Conservation (phyloP, 2,797 vertebrate species). For the Lerista edwardsae region DNA sequence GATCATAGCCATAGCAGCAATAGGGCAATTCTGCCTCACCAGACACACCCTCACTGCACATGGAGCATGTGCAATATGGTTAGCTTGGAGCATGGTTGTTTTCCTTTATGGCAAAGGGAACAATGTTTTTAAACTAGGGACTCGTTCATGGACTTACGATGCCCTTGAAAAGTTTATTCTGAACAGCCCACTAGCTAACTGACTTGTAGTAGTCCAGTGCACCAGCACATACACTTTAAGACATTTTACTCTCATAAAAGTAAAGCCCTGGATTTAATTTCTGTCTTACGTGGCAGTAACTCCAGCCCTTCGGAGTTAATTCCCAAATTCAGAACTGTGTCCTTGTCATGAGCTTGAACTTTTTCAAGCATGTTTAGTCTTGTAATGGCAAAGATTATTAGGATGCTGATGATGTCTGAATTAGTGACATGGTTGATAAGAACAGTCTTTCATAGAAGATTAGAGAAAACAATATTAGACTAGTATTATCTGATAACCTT, state of each 20-base stretch:
- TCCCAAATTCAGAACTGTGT: not conserved
- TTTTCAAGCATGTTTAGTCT: not conserved
- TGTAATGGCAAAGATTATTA: not conserved
- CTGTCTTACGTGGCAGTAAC: no score
- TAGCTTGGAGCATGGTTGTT: not conserved
- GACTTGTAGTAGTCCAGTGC: not conserved
- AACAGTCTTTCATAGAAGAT: not conserved
- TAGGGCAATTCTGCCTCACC: no score
- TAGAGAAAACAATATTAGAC: conserved; percentile 11
- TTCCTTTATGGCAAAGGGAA: not conserved
- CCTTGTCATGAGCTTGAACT: not conserved
- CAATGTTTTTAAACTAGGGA: not conserved
- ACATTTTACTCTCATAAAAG: no score
- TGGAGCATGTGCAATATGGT: not conserved
- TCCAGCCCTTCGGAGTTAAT: no score
- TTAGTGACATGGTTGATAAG: not conserved
- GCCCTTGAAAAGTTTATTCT: not conserved
- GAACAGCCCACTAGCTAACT: not conserved
- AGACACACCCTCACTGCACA: no score
- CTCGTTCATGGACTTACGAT: not conserved
- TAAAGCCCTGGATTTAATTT: no score
- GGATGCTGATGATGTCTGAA: not conserved
- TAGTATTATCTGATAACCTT: not conserved
- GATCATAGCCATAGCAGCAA: no score
- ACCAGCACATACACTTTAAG: not conserved